These are phyloP conservation scores for Drosophila phalerata DNA, from an alignment of 2,888 invertebrate species.

Conservation along the genomic window DNA sequence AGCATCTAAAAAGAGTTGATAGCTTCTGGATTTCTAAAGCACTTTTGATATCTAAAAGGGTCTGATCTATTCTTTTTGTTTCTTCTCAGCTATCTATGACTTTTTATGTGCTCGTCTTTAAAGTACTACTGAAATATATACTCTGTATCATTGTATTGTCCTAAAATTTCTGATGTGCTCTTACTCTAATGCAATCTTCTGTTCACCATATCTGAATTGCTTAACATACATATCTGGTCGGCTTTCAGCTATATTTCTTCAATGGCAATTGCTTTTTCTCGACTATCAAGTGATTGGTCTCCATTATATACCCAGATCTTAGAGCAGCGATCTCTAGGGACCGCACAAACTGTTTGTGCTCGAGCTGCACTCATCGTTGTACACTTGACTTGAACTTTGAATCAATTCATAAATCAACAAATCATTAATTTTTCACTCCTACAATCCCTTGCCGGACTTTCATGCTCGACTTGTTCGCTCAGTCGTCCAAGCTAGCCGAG, in stretches of 20 bases:
- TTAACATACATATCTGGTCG: neutral
- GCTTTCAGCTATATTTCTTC: neutral
- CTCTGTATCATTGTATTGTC: neutral
- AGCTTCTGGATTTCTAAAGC: conserved; percentile 64
- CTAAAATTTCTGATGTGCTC: neutral
- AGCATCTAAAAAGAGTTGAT: conserved; percentile 39
- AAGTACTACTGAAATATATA: neutral
- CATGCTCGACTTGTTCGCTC: conserved; percentile 41
- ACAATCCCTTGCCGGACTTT: conserved; percentile 42
- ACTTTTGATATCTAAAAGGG: conserved; percentile 15
- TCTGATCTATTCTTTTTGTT: conserved; percentile 2
- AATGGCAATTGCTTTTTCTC: conserved; percentile 13
- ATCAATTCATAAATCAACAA: conserved; percentile 85
- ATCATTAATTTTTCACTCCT: conserved; percentile 82
- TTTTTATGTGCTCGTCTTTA: neutral
- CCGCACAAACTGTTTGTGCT: conserved; percentile 50
- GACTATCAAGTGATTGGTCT: conserved; percentile 34
- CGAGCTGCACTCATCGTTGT: conserved; percentile 60
- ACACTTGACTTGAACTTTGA: conserved; percentile 83
- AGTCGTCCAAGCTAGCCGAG: conserved; percentile 24
- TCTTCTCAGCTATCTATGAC: neutral
- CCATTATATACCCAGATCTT: conserved; percentile 26
- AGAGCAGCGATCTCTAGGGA: conserved; percentile 46
- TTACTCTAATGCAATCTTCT: neutral
- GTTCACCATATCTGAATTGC: neutral